phyloP scores from a whole-genome alignment of 2,113 vertebrate species.

The Nycticebus coucang region DNA sequence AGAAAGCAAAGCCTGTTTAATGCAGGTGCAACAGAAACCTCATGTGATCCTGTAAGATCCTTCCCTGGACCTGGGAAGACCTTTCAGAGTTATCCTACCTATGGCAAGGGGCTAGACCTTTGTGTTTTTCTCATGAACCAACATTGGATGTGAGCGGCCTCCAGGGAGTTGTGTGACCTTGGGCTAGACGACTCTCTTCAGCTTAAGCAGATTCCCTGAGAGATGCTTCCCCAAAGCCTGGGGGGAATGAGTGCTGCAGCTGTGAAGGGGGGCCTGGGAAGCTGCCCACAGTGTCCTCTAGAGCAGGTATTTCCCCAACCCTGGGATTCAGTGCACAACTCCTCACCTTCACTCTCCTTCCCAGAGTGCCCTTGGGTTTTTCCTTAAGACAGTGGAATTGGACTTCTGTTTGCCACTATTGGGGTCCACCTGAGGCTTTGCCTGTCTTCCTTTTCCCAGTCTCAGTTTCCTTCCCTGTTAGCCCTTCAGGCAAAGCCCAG shows the following conservation, averaged over 20 bases:
- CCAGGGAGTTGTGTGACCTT: not conserved
- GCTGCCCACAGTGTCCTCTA: not conserved
- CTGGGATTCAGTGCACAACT: not conserved
- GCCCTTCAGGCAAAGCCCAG: not conserved
- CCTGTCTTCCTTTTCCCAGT: not conserved
- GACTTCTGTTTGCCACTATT: not conserved
- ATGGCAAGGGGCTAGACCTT: not conserved
- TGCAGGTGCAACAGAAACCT: not conserved
- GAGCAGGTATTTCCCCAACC: not conserved
- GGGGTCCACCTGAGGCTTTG: rapidly evolving
- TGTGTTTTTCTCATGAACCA: not conserved
- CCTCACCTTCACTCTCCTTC: not conserved
- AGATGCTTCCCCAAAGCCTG: not conserved
- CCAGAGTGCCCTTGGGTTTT: not conserved
- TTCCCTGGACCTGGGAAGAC: not conserved
- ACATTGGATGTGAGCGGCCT: not conserved
- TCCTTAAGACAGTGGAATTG: not conserved
- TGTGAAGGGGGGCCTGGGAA: not conserved
- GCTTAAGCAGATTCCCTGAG: not conserved
- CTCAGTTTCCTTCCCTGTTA: not conserved
- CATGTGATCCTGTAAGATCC: not conserved
- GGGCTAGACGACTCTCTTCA: not conserved
- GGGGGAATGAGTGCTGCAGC: not conserved
- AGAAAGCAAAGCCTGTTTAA: not conserved
- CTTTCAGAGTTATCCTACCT: not conserved